A percentile compares a stretch with the other conserved stretches of the same genome.
These are phyloP conservation scores for Automeris io DNA, from an alignment of 2,888 invertebrate species.

Conservation along the genomic window DNA sequence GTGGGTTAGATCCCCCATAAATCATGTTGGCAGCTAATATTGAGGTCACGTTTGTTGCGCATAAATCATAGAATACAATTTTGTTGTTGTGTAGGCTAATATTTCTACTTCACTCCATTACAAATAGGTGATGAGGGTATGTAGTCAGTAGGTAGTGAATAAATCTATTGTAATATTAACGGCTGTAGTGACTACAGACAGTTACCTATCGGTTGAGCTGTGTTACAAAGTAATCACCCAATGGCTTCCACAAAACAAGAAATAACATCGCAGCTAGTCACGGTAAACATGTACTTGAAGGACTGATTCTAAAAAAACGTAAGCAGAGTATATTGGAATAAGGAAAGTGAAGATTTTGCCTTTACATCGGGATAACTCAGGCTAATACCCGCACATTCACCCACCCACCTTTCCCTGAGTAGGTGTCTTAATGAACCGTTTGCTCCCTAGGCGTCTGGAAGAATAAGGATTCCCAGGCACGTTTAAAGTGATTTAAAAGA, in stretches of 20 bases:
- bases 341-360: too few species aligned
- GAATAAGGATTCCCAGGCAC: too few species aligned
- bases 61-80: conserved; percentile 22
- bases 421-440: too few species aligned
- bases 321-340: too few species aligned
- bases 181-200: background rate
- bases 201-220: background rate
- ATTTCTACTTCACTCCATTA: conserved; percentile 19
- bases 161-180: background rate
- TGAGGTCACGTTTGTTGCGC: conserved; percentile 17
- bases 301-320: too few species aligned
- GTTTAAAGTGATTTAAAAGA: too few species aligned
- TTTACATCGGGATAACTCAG: too few species aligned
- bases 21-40: conserved; percentile 6
- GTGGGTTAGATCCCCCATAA: background rate
- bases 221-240: background rate
- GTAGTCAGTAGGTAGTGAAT: background rate
- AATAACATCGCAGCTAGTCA: background rate
- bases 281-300: background rate
- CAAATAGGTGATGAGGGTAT: too few species aligned
- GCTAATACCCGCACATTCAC: too few species aligned
- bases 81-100: conserved; percentile 20
- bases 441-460: too few species aligned
- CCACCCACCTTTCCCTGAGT: too few species aligned
- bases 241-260: background rate